Base-by-base conservation (phyloP, 2,888 invertebrate genomes). In the Acrobasis repandana region DNA sequence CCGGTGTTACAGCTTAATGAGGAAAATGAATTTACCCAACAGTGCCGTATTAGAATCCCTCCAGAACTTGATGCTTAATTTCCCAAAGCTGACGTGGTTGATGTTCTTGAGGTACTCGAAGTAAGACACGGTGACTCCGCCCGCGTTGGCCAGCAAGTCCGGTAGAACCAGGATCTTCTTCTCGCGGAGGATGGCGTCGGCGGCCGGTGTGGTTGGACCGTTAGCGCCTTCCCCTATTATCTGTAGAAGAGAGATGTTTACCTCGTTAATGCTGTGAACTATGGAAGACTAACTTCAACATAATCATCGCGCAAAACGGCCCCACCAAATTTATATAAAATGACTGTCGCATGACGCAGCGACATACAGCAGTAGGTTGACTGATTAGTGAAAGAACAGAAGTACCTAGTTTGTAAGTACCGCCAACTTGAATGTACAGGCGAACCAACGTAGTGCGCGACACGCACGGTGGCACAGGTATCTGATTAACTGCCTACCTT, bases 101-200 rank as follows among this genome's bases (percentile, higher is more conserved):
- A 97, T 91, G 86, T 97, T 97, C 88, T 97, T 98, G 71, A 97
- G 93, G 96, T 95, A 97, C 87, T 97, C 97, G 84, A 98, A 98
- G 93, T 97, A 97, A 60, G 97, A 97, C 56, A 98, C 97, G 15
- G 97, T 97, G 61, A 98, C 97, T 88, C 97, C 97, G 77, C 97
- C 97, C 61, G 95, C 95, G 80, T 95, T 96, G 63, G 94, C 90
- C 69, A 94, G 94, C 80, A 96, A 88, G 88, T 96, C 97, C 14
- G 98, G 97, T 67, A 98, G 94, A 64, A 97, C 95, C 60, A 98
- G 93, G 66, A 97, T 92, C 64, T 96, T 95, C 68, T 94, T 94
- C 63, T 95, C 93, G 61, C 95, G 93, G 59, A 98, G 93, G 57
- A 96, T 94, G 72, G 93, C 92, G 82, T 98, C 97, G 16, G 96